phyloP scores from a whole-genome alignment of 2,797 vertebrate genomes.

The Eurystomus glaucurus region DNA sequence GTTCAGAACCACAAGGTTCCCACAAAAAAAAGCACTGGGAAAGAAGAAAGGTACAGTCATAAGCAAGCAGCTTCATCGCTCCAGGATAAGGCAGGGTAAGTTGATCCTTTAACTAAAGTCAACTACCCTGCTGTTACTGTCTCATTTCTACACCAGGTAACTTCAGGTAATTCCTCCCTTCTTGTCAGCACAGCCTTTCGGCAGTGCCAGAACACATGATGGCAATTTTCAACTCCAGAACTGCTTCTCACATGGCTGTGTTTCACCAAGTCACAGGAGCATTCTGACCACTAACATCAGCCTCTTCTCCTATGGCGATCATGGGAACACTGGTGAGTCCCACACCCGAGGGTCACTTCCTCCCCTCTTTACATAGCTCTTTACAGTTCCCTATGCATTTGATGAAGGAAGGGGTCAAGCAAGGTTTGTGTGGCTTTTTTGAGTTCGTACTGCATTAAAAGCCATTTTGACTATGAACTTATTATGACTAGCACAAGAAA shows the following conservation, averaged over 20 bases:
- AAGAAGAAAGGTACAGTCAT: background rate
- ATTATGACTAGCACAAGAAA: background rate
- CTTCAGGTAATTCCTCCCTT: background rate
- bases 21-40: background rate
- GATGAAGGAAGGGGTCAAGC: background rate
- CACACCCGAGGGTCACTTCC: background rate
- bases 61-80: background rate
- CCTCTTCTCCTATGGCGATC: fast-evolving
- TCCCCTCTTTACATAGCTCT: background rate
- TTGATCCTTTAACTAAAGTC: background rate
- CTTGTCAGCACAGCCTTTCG: background rate
- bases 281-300: fast-evolving
- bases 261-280: background rate
- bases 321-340: background rate
- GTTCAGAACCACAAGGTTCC: background rate
- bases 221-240: background rate
- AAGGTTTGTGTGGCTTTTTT: background rate
- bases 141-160: background rate
- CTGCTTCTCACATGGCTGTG: background rate
- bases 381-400: background rate
- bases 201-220: fast-evolving
- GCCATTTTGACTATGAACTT: background rate
- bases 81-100: background rate
- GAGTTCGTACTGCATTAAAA: background rate
- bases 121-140: background rate